Conservation (phyloP, 1,140 invertebrate genomes). For the Diabrotica undecimpunctata region DNA sequence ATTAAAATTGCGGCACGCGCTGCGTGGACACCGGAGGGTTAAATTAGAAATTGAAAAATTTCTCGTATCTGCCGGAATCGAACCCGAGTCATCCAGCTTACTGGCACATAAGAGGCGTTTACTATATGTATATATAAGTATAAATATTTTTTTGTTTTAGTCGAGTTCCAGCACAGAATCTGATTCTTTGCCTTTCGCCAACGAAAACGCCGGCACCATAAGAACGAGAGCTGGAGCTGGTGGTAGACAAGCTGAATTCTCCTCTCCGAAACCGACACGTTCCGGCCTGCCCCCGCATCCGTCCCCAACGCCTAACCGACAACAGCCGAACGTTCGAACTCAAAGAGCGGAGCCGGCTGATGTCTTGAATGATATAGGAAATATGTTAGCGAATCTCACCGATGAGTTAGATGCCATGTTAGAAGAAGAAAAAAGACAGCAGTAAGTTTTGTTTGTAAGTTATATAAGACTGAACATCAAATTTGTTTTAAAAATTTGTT, state of each 20-base stretch:
- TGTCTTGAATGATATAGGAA: conserved; percentile 94
- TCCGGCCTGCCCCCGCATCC: conserved; percentile 48
- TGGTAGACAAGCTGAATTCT: conserved; percentile 52
- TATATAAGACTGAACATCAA: conserved; percentile 31
- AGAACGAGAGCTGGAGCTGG: conserved; percentile 63
- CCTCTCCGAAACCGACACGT: conserved; percentile 48
- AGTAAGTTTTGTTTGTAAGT: conserved; percentile 32
- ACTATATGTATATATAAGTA: no score
- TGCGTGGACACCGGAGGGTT: no score
- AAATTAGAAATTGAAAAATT: no score
- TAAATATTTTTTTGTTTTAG: conserved; percentile 51
- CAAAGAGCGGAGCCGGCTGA: conserved; percentile 70
- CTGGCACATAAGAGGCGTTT: no score
- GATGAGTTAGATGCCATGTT: conserved; percentile 93
- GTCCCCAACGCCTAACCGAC: conserved; percentile 39
- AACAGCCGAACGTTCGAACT: conserved; percentile 31
- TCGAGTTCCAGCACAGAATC: conserved; percentile 94
- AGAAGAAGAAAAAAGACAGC: conserved; percentile 79
- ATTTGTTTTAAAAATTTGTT: conserved; percentile 7
- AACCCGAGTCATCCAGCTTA: no score
- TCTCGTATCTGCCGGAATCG: no score
- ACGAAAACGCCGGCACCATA: conserved; percentile 97
- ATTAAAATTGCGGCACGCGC: no score
- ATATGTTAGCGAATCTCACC: conserved; percentile 91
- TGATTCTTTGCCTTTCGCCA: conserved; percentile 95